Evolutionary conservation across 2,113 vertebrate genomes (phyloP).

Genomic region (Gymnobelideus leadbeateri): DNA sequence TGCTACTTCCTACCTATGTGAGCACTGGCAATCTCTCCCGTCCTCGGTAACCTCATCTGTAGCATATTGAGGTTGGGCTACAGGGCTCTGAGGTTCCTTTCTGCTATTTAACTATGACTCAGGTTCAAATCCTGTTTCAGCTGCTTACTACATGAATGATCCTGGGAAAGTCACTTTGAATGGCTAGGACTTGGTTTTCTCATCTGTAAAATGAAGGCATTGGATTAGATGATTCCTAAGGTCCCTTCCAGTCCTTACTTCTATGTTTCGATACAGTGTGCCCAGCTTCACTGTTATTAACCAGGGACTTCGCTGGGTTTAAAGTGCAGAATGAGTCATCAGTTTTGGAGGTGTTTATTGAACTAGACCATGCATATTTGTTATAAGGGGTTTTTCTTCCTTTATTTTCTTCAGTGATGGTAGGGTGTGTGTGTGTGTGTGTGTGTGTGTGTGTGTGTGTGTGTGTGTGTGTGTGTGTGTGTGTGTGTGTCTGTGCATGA

Average conservation of each 20-base stretch:
- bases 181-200: background rate
- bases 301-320: background rate
- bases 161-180: background rate
- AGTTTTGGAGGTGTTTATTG: background rate
- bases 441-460: too few relatives aligned
- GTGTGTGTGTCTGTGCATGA: too few relatives aligned
- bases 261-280: background rate
- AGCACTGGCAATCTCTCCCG: background rate
- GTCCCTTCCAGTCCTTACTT: background rate
- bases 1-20: background rate
- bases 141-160: background rate
- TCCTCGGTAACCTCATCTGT: background rate
- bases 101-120: background rate
- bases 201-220: background rate
- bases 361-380: background rate
- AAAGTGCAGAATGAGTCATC: background rate
- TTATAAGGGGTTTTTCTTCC: background rate
- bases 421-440: too few relatives aligned
- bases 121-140: background rate
- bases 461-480: too few relatives aligned
- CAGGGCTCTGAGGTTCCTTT: background rate
- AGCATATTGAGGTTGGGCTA: background rate
- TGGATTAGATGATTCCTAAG: background rate
- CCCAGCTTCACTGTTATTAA: background rate
- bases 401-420: background rate